Percentiles rank a stretch among this genome's conserved stretches.
Evolutionary conservation across 2,797 vertebrate genomes (phyloP).

Genomic region (Limosa lapponica): DNA sequence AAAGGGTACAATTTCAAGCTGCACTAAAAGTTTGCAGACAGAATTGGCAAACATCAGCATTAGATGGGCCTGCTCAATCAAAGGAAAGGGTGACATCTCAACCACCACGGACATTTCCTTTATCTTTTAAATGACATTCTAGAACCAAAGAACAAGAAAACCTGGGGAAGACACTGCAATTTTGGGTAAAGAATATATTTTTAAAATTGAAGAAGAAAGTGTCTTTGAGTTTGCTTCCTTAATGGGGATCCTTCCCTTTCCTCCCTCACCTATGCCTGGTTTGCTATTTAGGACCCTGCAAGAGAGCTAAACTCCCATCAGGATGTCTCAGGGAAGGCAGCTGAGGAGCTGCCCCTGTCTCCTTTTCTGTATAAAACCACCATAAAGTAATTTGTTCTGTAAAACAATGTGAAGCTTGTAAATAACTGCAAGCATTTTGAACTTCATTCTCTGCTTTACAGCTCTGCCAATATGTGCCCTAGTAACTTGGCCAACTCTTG

Average conservation of each 20-base stretch:
- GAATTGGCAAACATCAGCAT: neutral
- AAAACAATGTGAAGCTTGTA: constrained; percentile 14
- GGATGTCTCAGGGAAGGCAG: neutral
- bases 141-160: neutral
- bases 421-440: constrained; percentile 24
- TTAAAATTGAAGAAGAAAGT: neutral
- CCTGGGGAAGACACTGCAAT: rapidly evolving
- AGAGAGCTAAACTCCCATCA: neutral
- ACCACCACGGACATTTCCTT: neutral
- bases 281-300: neutral
- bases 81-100: neutral
- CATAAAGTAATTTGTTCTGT: constrained; percentile 3
- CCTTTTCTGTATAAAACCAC: neutral
- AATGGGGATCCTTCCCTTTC: neutral
- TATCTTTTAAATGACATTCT: neutral
- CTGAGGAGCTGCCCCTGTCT: neutral
- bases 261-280: neutral
- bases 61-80: neutral
- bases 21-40: neutral
- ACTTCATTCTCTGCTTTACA: constrained; percentile 1
- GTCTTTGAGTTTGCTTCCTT: neutral
- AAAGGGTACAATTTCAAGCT: neutral
- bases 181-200: neutral
- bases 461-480: neutral
- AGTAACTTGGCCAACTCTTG: neutral